Conservation (phyloP, 2,888 invertebrate genomes). For the Chelonus formosanus region DNA sequence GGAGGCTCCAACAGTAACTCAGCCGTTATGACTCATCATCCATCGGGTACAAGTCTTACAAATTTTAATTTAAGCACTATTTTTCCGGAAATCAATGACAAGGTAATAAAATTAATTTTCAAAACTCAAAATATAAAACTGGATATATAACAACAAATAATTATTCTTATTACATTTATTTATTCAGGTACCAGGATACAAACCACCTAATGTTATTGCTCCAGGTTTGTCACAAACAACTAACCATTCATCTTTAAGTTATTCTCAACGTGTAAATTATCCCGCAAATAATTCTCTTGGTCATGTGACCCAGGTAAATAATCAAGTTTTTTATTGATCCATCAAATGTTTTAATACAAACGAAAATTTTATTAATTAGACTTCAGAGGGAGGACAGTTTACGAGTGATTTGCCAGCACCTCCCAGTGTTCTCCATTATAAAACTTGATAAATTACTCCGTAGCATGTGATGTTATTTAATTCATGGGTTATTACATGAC, state of each 20-base stretch:
- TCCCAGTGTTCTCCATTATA: slow-evolving; percentile 55
- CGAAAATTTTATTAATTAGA: slow-evolving; percentile 39
- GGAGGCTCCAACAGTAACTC: slow-evolving; percentile 49
- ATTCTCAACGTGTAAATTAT: slow-evolving; percentile 58
- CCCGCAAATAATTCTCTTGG: slow-evolving; percentile 55
- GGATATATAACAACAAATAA: too few species aligned
- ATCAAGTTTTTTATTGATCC: slow-evolving; percentile 2
- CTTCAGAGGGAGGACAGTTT: slow-evolving; percentile 55
- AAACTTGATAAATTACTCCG: slow-evolving; percentile 44
- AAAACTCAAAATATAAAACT: too few species aligned
- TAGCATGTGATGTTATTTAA: too few species aligned
- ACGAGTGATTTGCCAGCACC: slow-evolving; percentile 49
- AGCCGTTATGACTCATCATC: slow-evolving; percentile 57
- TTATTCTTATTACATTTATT: too few species aligned
- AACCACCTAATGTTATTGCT: slow-evolving; percentile 56
- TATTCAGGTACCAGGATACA: slow-evolving; percentile 58
- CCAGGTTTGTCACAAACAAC: slow-evolving; percentile 55
- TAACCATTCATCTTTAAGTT: slow-evolving; percentile 54
- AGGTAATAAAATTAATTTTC: slow-evolving; percentile 50
- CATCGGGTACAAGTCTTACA: slow-evolving; percentile 70
- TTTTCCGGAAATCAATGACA: slow-evolving; percentile 83
- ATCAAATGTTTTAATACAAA: neutral
- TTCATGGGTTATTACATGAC: too few species aligned
- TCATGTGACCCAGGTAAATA: slow-evolving; percentile 57
- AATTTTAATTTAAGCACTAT: slow-evolving; percentile 86